phyloP scores from a whole-genome alignment of 2,888 invertebrate genomes.

The Eristalis tenax region DNA sequence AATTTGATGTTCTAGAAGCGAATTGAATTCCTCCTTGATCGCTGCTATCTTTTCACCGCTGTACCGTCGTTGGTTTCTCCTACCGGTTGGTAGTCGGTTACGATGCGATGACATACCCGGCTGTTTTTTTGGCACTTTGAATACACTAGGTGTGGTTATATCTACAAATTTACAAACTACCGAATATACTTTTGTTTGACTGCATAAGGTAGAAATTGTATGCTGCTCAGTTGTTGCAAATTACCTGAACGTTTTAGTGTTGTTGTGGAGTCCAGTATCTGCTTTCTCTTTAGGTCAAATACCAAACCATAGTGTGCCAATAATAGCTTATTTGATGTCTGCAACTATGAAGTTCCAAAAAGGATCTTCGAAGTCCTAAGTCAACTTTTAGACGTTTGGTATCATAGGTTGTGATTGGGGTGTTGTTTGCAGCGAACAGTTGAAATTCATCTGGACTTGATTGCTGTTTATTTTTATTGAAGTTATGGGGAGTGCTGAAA shows the following conservation, averaged over 20 bases:
- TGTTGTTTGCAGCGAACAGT: slow-evolving; percentile 40
- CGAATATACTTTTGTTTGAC: too few relatives aligned
- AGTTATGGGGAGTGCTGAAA: slow-evolving; percentile 58
- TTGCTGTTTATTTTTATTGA: slow-evolving; percentile 25
- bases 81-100: slow-evolving; percentile 18
- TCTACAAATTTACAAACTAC: slow-evolving; percentile 17
- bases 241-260: background rate
- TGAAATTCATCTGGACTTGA: slow-evolving; percentile 25
- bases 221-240: background rate
- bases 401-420: slow-evolving; percentile 35
- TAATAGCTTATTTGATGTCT: slow-evolving; percentile 55
- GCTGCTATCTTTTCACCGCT: slow-evolving; percentile 67
- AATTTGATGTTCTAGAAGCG: background rate
- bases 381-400: slow-evolving; percentile 43
- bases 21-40: background rate
- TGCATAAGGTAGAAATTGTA: too few relatives aligned
- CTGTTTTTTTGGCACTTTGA: background rate
- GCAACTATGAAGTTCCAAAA: slow-evolving; percentile 52
- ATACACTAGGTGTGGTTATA: background rate
- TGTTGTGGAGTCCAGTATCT: background rate
- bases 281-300: slow-evolving; percentile 5
- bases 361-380: slow-evolving; percentile 37
- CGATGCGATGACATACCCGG: too few relatives aligned
- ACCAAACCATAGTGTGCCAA: slow-evolving; percentile 31
- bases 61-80: slow-evolving; percentile 63